Base-by-base conservation (phyloP, 2,888 invertebrate species). In the Trissolcus japonicus region DNA sequence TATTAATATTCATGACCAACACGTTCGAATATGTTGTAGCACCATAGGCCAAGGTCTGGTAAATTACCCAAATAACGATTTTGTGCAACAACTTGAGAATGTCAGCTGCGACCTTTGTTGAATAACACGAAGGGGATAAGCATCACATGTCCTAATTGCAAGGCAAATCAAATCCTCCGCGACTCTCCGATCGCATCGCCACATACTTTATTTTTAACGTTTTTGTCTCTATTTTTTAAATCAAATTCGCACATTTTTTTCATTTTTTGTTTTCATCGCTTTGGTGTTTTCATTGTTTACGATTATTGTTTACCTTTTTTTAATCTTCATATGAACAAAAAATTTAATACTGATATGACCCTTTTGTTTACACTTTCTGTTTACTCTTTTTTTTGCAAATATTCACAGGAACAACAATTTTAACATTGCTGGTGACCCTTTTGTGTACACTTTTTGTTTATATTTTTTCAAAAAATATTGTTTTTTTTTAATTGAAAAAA, bases 41-140 rank as follows among this genome's bases (percentile, higher is more conserved):
- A 67, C 66, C 63, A 56, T 75, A 62, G 74, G 78, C 69, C 78
- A 78, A 78, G 78, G 78, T 75, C 74, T 66, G 51, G 48, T 71
- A 62, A 71, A 78, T 78, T 78, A 63, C 71, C 67, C 48, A 75
- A 78, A 75, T 78, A 78, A 78, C 78, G 78, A 78, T 78, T 78
- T 75, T 75, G 57, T 63, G 71, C 63, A 41, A 35, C 56, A 66
- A 56, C 65, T 65, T 65, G n/a, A 57, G 41, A 77, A 68, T 63
- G 72, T 76, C 67, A 67, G 72, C 46, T 54, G n/a, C 65, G 78
- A 78, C 78, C 78, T 75, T 78, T 75, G 75, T 61, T n/a, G 68
- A 55, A 75, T 63, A 67, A 53, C 75, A 71, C 74, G 74, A 75
- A 71, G 67, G 75, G 35, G 35, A 78, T 78, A 71, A 72, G 59